Evolutionary conservation across 1,140 invertebrate species (phyloP).

Genomic region (Aphelinus certus): DNA sequence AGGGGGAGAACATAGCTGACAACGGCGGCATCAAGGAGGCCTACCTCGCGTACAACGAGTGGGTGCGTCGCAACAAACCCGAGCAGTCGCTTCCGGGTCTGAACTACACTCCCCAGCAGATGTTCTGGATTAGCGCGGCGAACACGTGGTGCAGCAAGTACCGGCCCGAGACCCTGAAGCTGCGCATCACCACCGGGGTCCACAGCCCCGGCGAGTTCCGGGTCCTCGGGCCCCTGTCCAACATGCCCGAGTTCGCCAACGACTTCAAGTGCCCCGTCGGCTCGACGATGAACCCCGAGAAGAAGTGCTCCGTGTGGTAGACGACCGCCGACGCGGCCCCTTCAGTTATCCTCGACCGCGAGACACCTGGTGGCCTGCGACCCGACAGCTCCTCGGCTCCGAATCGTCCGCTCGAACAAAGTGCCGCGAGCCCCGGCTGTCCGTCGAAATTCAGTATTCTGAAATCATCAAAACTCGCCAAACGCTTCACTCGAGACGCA

Average conservation of each 20-base stretch:
- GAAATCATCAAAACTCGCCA: too few species aligned
- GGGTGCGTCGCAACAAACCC: slow-evolving; percentile 72
- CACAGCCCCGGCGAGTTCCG: slow-evolving; percentile 85
- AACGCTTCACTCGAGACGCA: too few species aligned
- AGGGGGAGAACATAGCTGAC: slow-evolving; percentile 93
- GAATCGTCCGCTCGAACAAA: too few species aligned
- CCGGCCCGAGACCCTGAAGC: slow-evolving; percentile 76
- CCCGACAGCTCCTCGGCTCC: too few species aligned
- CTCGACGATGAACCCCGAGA: slow-evolving; percentile 85
- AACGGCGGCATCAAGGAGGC: slow-evolving; percentile 90
- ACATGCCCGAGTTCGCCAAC: slow-evolving; percentile 85
- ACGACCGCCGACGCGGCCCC: neutral
- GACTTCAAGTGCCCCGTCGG: slow-evolving; percentile 88
- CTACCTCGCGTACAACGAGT: slow-evolving; percentile 81
- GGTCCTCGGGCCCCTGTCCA: slow-evolving; percentile 88
- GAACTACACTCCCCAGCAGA: slow-evolving; percentile 71
- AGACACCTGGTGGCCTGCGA: too few species aligned
- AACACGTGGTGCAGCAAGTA: slow-evolving; percentile 76
- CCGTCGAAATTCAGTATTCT: too few species aligned
- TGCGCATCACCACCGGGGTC: slow-evolving; percentile 78
- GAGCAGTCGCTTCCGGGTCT: slow-evolving; percentile 74
- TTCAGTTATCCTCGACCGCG: too few species aligned
- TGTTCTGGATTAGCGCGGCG: slow-evolving; percentile 81
- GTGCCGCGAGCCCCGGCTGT: too few species aligned
- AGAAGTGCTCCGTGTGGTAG: slow-evolving; percentile 89